A percentile compares a stretch with the other conserved stretches of the same genome.
These are phyloP conservation scores for Syndactyla subalaris DNA, from an alignment of 2,797 vertebrate genomes.

Conservation along the genomic window DNA sequence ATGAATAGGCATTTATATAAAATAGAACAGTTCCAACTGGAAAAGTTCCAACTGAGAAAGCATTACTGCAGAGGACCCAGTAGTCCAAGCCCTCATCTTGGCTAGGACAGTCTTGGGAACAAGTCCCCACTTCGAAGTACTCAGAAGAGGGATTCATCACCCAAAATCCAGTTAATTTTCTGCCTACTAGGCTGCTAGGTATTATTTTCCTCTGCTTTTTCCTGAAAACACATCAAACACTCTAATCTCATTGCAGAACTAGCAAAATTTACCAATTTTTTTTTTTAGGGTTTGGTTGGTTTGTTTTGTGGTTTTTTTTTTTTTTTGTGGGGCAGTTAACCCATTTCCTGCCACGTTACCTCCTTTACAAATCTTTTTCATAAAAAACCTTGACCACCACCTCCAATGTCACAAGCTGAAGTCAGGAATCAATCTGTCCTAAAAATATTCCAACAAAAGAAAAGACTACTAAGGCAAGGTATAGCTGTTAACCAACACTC, in stretches of 20 bases:
- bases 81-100: neutral
- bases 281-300: no score
- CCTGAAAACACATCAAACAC: neutral
- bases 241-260: neutral
- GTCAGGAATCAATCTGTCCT: neutral
- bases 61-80: conserved; percentile 55
- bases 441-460: neutral
- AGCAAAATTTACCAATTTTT: neutral
- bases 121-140: neutral
- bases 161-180: neutral
- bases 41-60: conserved; percentile 50
- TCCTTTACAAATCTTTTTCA: neutral
- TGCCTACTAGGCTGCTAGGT: neutral
- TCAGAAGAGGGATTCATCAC: neutral
- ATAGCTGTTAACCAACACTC: neutral
- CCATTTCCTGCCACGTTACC: neutral
- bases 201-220: neutral
- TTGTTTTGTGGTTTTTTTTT: neutral
- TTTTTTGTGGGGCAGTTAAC: neutral
- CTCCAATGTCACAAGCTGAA: neutral
- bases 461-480: neutral
- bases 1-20: conserved; percentile 70
- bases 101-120: neutral
- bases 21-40: conserved; percentile 54
- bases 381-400: neutral